A percentile compares a stretch with the other conserved stretches of the same genome.
phyloP scores from a whole-genome alignment of 2,113 vertebrate species.

The Murina feae region DNA sequence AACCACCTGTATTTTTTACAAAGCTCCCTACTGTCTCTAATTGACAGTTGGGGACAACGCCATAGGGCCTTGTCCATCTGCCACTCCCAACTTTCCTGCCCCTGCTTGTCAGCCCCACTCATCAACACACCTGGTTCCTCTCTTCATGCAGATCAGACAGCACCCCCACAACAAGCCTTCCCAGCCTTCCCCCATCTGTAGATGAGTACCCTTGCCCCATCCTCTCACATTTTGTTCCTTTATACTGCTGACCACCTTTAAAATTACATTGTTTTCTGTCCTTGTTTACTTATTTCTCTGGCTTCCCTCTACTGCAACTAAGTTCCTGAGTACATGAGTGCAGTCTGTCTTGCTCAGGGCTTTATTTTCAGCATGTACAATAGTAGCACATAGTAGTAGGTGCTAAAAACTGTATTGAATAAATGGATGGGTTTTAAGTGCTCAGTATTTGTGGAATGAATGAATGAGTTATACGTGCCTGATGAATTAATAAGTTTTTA shows the following conservation, averaged over 20 bases:
- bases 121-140: neutral
- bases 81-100: neutral
- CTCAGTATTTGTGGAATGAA: neutral
- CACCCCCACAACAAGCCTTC: neutral
- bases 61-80: fast-evolving
- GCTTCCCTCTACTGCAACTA: neutral
- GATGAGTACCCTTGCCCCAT: neutral
- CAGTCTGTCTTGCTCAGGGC: neutral
- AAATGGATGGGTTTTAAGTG: neutral
- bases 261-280: neutral
- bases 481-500: neutral
- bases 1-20: neutral
- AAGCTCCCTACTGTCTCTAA: neutral
- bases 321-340: neutral
- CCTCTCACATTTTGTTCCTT: neutral
- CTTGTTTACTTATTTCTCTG: neutral
- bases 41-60: neutral
- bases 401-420: neutral
- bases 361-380: neutral
- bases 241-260: neutral
- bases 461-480: neutral
- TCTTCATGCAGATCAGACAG: neutral
- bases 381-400: neutral
- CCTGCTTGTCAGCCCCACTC: neutral
- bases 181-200: neutral